Conservation (phyloP, 2,113 vertebrate species). For the Mugil cephalus region DNA sequence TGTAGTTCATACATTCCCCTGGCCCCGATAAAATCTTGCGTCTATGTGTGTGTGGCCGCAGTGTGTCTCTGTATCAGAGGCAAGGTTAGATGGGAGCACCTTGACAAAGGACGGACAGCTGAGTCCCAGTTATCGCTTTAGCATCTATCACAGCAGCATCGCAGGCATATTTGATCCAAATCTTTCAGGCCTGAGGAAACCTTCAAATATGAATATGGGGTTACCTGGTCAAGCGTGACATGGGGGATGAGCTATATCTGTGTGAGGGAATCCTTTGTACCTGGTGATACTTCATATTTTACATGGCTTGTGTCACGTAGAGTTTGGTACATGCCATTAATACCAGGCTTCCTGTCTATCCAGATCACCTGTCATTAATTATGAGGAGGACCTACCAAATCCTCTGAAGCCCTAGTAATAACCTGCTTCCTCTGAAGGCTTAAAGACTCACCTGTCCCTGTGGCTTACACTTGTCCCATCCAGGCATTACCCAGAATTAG, state of each 20-base stretch:
- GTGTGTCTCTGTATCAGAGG: slow-evolving; percentile 36
- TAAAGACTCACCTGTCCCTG: slow-evolving; percentile 20
- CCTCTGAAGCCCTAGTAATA: not conserved
- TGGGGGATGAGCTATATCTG: not conserved
- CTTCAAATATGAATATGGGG: slow-evolving; percentile 4
- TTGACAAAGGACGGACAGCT: slow-evolving; percentile 29
- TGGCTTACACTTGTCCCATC: not conserved
- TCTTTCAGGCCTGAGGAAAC: slow-evolving; percentile 29
- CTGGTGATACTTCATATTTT: not conserved
- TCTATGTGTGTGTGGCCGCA: slow-evolving; percentile 44
- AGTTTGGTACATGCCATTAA: not conserved
- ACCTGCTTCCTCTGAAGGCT: not conserved
- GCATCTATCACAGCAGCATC: not conserved
- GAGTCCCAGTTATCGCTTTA: slow-evolving; percentile 14
- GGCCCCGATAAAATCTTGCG: slow-evolving; percentile 72
- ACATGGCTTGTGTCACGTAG: slow-evolving; percentile 34
- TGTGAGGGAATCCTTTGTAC: slow-evolving; percentile 19
- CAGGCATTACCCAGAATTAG: slow-evolving; percentile 4
- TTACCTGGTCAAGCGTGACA: not conserved
- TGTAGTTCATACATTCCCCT: slow-evolving; percentile 69
- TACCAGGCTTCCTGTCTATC: not conserved
- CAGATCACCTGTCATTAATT: not conserved
- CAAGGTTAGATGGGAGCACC: slow-evolving; percentile 16
- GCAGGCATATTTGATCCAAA: slow-evolving; percentile 23
- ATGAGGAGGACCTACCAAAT: not conserved